Evolutionary conservation across 2,888 invertebrate genomes (phyloP), one percentile per base, ranked within the genome.

Genomic region (Gymnocheta viridis): DNA sequence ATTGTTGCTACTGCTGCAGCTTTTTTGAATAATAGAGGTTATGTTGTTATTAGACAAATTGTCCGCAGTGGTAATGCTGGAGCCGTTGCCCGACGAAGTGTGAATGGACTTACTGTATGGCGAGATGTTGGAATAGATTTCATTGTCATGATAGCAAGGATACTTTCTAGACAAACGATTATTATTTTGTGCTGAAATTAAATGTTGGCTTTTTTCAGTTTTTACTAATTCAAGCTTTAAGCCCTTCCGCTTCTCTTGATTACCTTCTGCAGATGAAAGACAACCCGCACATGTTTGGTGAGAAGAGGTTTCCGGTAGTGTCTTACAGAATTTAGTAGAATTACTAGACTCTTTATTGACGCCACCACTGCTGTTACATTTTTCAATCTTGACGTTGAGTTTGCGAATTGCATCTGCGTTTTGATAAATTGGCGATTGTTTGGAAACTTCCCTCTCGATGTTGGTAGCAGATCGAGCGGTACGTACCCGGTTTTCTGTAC

Each of bases 161-260:
- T 88, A 87, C 12, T 87, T 89, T 0, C 87, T 78, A 0, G 87
- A 85, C n/a, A 86, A 86, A 27, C 47, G 56, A 22, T 82, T 86
- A 77, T 85, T 88, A 10, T 77, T 86, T 0, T 74, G 58, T 4
- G 84, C 62, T 12, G 82, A 87, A 41, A 6, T 41, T 6, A 22
- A 32, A 7, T 54, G 35, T 22, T 87, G 88, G 19, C 79, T 73
- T 24, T 87, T 88, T 24, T 89, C 89, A 89, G 94, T 91, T 89
- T 93, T 93, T 86, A 93, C 93, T 89, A 95, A 93, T 89, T 95
- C 95, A 89, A 95, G 92, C 91, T 94, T 94, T 87, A 95, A 92
- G 87, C 94, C 94, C 85, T 92, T 93, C 22, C 92, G 91, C 82
- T 93, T 92, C 47, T 92, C 91, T 78, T 89, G 91, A 73, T 89